phyloP scores from a whole-genome alignment of 2,888 invertebrate species.

The Resseliella maxima region DNA sequence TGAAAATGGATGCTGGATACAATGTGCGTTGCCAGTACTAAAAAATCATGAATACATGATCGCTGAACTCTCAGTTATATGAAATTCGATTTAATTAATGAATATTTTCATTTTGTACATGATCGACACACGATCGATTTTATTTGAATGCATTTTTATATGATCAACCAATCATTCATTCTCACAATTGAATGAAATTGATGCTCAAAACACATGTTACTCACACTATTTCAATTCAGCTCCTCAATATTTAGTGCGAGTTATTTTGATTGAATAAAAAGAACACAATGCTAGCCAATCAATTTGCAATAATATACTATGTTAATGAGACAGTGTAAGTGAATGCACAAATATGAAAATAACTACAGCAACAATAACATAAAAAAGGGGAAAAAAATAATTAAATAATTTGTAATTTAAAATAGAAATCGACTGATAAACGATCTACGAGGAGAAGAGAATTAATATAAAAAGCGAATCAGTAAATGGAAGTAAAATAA shows the following conservation, averaged over 20 bases:
- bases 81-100: background rate
- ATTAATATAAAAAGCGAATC: background rate
- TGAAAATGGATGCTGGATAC: too few relatives aligned
- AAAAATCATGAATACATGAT: background rate
- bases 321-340: background rate
- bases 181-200: background rate
- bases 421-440: constrained; percentile 16
- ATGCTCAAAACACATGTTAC: constrained; percentile 19
- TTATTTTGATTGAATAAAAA: background rate
- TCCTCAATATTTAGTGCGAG: background rate
- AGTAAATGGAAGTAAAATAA: constrained; percentile 10
- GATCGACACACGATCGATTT: background rate
- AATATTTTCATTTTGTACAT: background rate
- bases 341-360: constrained; percentile 46
- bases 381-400: background rate
- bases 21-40: too few relatives aligned
- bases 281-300: background rate
- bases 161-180: background rate
- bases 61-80: background rate
- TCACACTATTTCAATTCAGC: background rate
- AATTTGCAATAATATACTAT: background rate
- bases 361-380: too few relatives aligned
- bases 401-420: background rate
- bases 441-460: constrained; percentile 39
- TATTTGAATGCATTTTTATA: background rate